These are phyloP conservation scores for Macrostomum cliftonense DNA, from an alignment of 2,888 invertebrate genomes.

Conservation along the genomic window DNA sequence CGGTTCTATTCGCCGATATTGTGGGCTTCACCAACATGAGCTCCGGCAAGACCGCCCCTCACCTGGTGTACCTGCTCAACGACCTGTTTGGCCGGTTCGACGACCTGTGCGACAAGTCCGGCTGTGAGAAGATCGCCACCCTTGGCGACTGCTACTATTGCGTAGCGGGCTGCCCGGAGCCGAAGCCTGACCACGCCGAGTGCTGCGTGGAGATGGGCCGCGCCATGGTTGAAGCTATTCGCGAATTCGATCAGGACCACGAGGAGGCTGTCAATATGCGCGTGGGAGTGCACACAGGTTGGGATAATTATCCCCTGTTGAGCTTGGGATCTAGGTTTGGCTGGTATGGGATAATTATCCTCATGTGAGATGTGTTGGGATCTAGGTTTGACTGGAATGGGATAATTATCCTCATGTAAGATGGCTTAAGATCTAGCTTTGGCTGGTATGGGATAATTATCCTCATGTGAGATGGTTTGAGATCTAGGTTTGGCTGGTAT, in stretches of 20 bases:
- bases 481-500: too few species aligned
- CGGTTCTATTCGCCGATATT: slow-evolving; percentile 88
- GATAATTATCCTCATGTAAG: too few species aligned
- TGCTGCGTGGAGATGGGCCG: slow-evolving; percentile 92
- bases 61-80: slow-evolving; percentile 78
- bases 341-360: too few species aligned
- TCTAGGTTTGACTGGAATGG: too few species aligned
- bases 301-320: too few species aligned
- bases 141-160: slow-evolving; percentile 80
- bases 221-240: slow-evolving; percentile 60
- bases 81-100: slow-evolving; percentile 88
- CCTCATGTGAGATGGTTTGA: too few species aligned
- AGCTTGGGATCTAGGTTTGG: too few species aligned
- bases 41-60: slow-evolving; percentile 82
- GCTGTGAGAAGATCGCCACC: slow-evolving; percentile 90
- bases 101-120: slow-evolving; percentile 62
- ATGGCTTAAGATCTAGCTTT: too few species aligned
- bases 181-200: slow-evolving; percentile 69
- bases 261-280: slow-evolving; percentile 53
- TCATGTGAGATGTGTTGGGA: too few species aligned
- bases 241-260: slow-evolving; percentile 68
- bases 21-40: slow-evolving; percentile 94
- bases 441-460: too few species aligned
- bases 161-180: slow-evolving; percentile 73
- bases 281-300: slow-evolving; percentile 83